Conservation (phyloP, 2,113 vertebrate genomes). For the Calonectris borealis region DNA sequence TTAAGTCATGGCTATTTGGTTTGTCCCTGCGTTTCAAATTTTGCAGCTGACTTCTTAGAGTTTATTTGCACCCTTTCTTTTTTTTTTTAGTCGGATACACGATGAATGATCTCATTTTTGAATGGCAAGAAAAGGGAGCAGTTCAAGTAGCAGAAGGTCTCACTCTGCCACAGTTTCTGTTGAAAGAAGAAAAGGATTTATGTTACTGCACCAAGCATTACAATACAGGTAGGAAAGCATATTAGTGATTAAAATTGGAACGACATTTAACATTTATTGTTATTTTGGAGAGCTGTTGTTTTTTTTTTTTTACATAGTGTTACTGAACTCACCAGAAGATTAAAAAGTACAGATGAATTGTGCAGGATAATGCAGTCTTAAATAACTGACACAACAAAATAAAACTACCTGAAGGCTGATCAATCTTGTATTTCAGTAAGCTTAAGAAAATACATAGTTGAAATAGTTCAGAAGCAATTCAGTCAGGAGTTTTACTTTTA, state of each 20-base stretch:
- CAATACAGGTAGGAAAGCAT: constrained; percentile 85
- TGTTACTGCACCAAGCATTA: constrained; percentile 95
- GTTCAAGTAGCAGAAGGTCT: constrained; percentile 97
- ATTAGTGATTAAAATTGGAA: not conserved
- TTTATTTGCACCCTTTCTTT: not conserved
- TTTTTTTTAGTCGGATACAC: constrained; percentile 91
- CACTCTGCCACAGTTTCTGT: constrained; percentile 93
- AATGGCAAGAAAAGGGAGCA: constrained; percentile 96
- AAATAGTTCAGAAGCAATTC: not conserved
- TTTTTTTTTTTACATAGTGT: not conserved
- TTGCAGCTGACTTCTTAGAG: not conserved
- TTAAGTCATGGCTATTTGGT: not conserved
- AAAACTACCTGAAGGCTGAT: not conserved
- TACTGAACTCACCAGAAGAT: not conserved
- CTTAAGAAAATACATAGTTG: not conserved
- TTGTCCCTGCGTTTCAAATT: not conserved
- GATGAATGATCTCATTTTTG: constrained; percentile 98
- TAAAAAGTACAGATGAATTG: not conserved
- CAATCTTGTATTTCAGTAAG: not conserved
- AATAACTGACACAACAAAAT: not conserved
- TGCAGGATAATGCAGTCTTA: not conserved
- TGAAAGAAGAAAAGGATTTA: constrained; percentile 95
- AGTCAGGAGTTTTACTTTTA: not conserved
- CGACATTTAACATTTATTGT: not conserved
- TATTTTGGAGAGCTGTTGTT: not conserved